Evolutionary conservation across 2,888 invertebrate genomes (phyloP).

Genomic region (Lasiommata megera): DNA sequence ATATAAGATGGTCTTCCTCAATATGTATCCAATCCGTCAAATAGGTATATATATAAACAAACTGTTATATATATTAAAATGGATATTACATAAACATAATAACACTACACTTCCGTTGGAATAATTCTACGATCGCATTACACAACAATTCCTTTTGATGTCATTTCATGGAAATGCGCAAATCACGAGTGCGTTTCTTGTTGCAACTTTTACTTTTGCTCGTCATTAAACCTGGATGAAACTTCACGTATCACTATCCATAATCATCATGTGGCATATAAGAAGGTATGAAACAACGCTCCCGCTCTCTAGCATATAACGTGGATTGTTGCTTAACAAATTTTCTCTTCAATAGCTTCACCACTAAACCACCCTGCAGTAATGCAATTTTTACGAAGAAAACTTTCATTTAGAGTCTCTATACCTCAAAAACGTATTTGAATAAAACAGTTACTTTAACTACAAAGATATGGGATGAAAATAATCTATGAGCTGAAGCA

Average conservation of each 20-base stretch:
- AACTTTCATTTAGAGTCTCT: no score
- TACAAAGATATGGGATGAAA: no score
- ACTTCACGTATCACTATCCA: not conserved
- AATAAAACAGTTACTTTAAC: no score
- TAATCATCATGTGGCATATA: not conserved
- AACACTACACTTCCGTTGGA: not conserved
- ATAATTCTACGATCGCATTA: constrained; percentile 20
- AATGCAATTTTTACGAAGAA: no score
- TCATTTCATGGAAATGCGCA: constrained; percentile 30
- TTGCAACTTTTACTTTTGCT: constrained; percentile 24
- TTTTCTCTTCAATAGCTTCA: no score
- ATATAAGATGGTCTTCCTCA: no score
- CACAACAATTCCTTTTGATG: constrained; percentile 28
- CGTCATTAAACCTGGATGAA: not conserved
- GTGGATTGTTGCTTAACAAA: no score
- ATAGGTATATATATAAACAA: not conserved
- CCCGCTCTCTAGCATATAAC: no score
- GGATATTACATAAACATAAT: not conserved
- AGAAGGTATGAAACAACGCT: not conserved
- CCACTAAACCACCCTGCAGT: no score
- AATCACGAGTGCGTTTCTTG: constrained; percentile 28
- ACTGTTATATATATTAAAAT: not conserved
- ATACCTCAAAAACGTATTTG: no score
- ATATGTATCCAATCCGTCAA: no score
- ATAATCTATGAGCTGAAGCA: no score